Base-by-base conservation (phyloP, 2,797 vertebrate species). In the Clarias platycephalus region DNA sequence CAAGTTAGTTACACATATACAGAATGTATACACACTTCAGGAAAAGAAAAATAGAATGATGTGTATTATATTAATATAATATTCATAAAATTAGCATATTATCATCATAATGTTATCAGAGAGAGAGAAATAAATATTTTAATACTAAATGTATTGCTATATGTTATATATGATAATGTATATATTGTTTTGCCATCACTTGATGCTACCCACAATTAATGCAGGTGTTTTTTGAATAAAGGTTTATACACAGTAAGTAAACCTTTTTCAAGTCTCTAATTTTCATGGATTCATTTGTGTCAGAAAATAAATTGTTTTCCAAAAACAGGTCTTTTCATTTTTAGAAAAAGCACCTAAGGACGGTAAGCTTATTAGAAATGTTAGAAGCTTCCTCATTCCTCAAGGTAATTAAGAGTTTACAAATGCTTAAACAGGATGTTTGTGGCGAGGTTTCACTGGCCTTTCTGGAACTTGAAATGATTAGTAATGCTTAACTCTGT, bases 391-490 rank as follows among this genome's bases (percentile, higher is more conserved):
- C 62, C 10, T 63, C 7, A 13, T 63, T n/a, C 34, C 34, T 37
- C 34, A 63, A 63, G 8, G 62, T 66, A 26, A 13, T 31, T 66
- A 63, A 63, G 26, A 31, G 63, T 66, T 31, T 66, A 66, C 40
- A 16, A 31, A 31, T 66, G 63, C 63, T 66, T 31, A 5, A 31
- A 18, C 4, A 28, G 63, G 13, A 66, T 53, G 49, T 53, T 53
- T 53, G 49, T 53, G 49, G 49, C 44, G 44, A 76, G 84, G 82
- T 79, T 83, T 84, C 40, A 68, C 68, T 86, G 81, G 62, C 63
- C 63, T 86, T 87, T 84, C 71, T 28, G 57, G 86, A 85, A 84
- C 80, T 62, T 63, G 55, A 79, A 83, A 79, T 79, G 53, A 89
- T 86, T 90, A 89, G 86, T 66, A 82, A 81, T 71, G 26, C 71